Percentiles rank a stretch among this genome's conserved stretches.
phyloP scores from a whole-genome alignment of 2,113 vertebrate species.

The Beaufortia kweichowensis region DNA sequence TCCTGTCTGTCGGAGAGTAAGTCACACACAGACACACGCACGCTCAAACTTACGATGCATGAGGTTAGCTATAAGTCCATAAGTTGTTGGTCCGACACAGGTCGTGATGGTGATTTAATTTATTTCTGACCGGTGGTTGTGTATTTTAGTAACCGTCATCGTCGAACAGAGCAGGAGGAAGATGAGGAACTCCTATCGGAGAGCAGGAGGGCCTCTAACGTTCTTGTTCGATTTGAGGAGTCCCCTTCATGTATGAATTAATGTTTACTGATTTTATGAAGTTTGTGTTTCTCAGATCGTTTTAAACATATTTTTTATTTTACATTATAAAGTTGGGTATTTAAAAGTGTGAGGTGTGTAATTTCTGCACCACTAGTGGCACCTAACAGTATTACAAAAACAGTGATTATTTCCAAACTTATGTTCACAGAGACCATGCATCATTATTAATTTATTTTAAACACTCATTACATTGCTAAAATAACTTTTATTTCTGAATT shows the following conservation, averaged over 20 bases:
- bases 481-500: no score
- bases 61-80: neutral
- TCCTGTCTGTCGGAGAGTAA: conserved; percentile 86
- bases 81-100: neutral
- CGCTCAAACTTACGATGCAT: neutral
- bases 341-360: neutral
- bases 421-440: neutral
- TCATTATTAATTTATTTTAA: neutral
- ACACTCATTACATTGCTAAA: no score
- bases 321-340: neutral
- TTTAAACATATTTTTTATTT: neutral
- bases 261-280: neutral
- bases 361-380: neutral
- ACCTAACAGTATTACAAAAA: neutral
- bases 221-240: conserved; percentile 85
- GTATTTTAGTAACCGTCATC: conserved; percentile 79
- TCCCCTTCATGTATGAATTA: conserved; percentile 83
- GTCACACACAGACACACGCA: conserved; percentile 52
- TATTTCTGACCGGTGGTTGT: conserved; percentile 30
- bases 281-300: neutral
- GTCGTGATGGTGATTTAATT: conserved; percentile 3
- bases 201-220: conserved; percentile 80
- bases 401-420: neutral
- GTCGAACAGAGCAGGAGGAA: conserved; percentile 87
- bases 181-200: conserved; percentile 86